Conservation (phyloP, 2,888 invertebrate species). For the Isoperla grammatica region DNA sequence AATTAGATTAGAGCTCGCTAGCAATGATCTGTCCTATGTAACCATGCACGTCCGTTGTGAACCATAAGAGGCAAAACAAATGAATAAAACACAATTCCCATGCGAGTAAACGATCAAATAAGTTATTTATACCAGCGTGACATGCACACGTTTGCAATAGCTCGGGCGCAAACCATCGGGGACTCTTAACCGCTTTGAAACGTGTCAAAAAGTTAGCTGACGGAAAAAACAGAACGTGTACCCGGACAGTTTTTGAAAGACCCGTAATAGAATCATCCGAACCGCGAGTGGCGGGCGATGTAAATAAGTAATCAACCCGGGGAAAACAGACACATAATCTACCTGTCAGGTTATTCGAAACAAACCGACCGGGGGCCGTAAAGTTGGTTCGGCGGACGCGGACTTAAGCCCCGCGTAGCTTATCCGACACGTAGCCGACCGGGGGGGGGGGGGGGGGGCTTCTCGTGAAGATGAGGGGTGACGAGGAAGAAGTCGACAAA, state of each 20-base stretch:
- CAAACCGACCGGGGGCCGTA: neutral
- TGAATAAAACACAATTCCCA: neutral
- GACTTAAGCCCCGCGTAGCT: too few species aligned
- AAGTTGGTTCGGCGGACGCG: too few species aligned
- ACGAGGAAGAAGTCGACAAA: too few species aligned
- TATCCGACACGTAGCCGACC: too few species aligned
- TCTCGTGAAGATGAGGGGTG: too few species aligned
- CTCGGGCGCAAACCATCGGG: neutral
- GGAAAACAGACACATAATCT: constrained; percentile 8
- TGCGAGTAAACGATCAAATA: constrained; percentile 1
- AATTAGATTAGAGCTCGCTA: too few species aligned
- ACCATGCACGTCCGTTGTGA: too few species aligned
- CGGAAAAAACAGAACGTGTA: neutral
- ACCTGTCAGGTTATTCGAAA: constrained; percentile 2
- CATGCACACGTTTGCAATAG: neutral
- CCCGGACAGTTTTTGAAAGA: constrained; percentile 11
- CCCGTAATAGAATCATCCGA: constrained; percentile 8
- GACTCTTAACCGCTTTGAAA: constrained; percentile 11
- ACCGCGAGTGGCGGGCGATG: neutral
- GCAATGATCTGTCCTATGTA: too few species aligned
- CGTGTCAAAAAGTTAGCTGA: constrained; percentile 9
- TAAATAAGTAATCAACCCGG: constrained; percentile 15
- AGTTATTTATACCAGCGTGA: constrained; percentile 5
- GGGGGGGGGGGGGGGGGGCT: too few species aligned
- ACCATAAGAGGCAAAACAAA: too few species aligned